phyloP scores from a whole-genome alignment of 2,888 invertebrate species.

The Malthinus seriepunctatus region DNA sequence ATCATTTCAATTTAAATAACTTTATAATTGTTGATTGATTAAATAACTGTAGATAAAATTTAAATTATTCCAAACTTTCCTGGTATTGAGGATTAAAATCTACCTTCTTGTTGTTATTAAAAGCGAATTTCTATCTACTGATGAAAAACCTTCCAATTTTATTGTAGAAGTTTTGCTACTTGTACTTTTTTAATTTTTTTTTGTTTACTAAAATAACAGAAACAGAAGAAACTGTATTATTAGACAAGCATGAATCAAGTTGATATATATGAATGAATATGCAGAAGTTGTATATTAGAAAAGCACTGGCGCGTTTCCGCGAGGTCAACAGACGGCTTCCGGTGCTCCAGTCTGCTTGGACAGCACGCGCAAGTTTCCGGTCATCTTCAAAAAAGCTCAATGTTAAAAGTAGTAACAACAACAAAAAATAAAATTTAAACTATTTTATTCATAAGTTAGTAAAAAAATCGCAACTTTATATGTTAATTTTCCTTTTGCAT shows the following conservation, averaged over 20 bases:
- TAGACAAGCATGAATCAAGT: slow-evolving; percentile 36
- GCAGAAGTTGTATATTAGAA: slow-evolving; percentile 41
- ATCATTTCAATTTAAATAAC: too few relatives aligned
- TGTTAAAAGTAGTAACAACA: slow-evolving; percentile 11
- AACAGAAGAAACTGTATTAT: slow-evolving; percentile 20
- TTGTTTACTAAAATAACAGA: slow-evolving; percentile 7
- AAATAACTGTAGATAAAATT: too few relatives aligned
- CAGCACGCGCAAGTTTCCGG: slow-evolving; percentile 43
- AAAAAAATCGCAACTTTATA: neutral
- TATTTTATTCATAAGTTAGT: neutral
- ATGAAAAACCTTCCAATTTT: too few relatives aligned
- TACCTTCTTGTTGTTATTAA: too few relatives aligned
- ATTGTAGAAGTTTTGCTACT: too few relatives aligned
- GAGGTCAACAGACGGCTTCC: slow-evolving; percentile 48
- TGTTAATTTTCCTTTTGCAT: neutral
- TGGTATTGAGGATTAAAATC: too few relatives aligned
- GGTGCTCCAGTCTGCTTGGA: slow-evolving; percentile 40
- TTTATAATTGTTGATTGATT: too few relatives aligned
- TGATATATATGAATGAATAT: slow-evolving; percentile 41
- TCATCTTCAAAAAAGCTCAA: slow-evolving; percentile 31
- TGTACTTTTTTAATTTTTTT: neutral
- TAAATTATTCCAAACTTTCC: too few relatives aligned
- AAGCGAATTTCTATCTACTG: too few relatives aligned
- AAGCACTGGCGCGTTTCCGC: slow-evolving; percentile 44
- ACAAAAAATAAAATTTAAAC: neutral